Evolutionary conservation across 2,797 vertebrate genomes (phyloP), one percentile per base, ranked within the genome.

Genomic region (Acipenser oxyrinchus): DNA sequence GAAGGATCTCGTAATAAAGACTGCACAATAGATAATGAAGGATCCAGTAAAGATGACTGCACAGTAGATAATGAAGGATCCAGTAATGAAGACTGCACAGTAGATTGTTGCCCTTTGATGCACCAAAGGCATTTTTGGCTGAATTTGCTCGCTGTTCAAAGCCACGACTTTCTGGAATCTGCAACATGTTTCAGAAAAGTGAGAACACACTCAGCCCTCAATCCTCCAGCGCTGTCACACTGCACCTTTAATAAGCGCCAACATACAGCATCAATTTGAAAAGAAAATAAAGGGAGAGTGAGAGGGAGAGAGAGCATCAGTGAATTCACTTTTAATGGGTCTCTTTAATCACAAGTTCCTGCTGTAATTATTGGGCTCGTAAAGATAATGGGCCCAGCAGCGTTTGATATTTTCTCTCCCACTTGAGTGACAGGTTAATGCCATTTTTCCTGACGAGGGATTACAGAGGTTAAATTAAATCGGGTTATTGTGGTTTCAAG

Each of bases 401-500:
- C 7, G 61, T 49, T 18, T 61, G 67, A 50, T 70, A 62, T 62
- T 63, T 63, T 48, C 65, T 53, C 70, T 60, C 60, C 53, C 18
- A 53, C 58, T 8, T 64, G 65, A 68, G 12, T 69, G 62, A 68
- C 68, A 69, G 68, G 8, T 59, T 68, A 68, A 69, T 70, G 63
- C 48, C 55, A 23, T 63, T 52, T 63, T 63, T 55, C 49, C 68
- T 63, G 60, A 63, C 51, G 63, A 64, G 15, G 66, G 65, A 66
- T 65, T 66, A 52, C 12, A 10, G 12, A 58, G 55, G 55, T 58
- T 58, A 58, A 58, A 58, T 63, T 63, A 66, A 68, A 61, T 66
- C 10, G 64, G 59, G 62, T 57, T 69, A 37, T 67, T 69, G 68
- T 67, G 58, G 50, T 64, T 53, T 65, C 60, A 55, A 64, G 68